Base-by-base conservation (phyloP, 2,113 vertebrate species). In the Steatornis caripensis region DNA sequence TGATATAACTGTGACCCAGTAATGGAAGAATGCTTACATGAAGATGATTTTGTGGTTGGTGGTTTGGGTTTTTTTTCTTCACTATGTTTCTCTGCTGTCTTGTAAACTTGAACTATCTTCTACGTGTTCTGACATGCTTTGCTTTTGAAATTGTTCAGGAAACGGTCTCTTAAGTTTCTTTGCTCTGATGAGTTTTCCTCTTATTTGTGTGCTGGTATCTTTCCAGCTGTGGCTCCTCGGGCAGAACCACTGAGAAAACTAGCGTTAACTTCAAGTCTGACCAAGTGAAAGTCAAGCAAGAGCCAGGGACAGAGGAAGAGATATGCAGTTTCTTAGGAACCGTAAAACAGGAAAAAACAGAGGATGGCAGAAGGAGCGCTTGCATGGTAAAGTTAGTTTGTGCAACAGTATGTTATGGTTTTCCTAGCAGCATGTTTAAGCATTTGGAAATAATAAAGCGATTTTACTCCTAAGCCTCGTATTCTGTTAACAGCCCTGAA, bases 261-360 rank as follows among this genome's bases (percentile, higher is more conserved):
- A 74, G 97, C 84, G 10, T 98, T 85, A 97, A 96, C 95, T 98
- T 99, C 96, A 96, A 97, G 97, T 49, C 98, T 95, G 99, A 99
- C 78, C 98, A 98, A 86, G 98, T 99, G 81, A 99, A 98, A 97
- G 99, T 99, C 91, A 99, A 99, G 82, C 99, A 99, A 93, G 99
- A 99, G 90, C 99, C 99, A 22, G 99, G 99, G 36, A 98, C 97
- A 57, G 99, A 99, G 55, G 99, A 99, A 68, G 98, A 99, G 64
- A 95, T 98, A 62, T 99, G 99, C 93, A 98, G 98, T 76, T 99
- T 99, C 97, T 98, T 98, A 66, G 98, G 98, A 95, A 70, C 98
- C 89, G 98, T 98, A 65, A 99, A 99, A 93, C 98, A 98, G 29
- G 99, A 99, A 22, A 98, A 98, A 74, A 95, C 98, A 36, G 99